phyloP scores from a whole-genome alignment of 2,888 invertebrate genomes.

The Hypsopygia costalis region DNA sequence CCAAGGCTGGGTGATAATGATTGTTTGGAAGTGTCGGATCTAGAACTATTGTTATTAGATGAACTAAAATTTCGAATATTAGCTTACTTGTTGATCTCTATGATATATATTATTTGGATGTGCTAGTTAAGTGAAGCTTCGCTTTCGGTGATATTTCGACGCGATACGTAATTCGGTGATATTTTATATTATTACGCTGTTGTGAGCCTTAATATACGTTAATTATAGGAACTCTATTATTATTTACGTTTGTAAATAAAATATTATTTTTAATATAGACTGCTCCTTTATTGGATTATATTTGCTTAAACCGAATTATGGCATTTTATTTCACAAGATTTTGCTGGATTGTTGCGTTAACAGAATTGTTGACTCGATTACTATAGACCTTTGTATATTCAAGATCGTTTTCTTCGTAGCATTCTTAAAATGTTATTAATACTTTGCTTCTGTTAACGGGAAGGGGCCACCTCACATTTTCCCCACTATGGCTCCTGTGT shows the following conservation, averaged over 20 bases:
- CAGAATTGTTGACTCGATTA: too few species aligned
- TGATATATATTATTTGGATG: slow-evolving; percentile 48
- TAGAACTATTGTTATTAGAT: slow-evolving; percentile 21
- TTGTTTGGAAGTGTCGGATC: too few species aligned
- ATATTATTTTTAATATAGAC: slow-evolving; percentile 42
- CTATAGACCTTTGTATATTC: too few species aligned
- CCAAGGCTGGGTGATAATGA: too few species aligned
- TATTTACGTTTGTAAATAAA: slow-evolving; percentile 46
- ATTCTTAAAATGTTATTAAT: too few species aligned
- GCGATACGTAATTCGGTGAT: slow-evolving; percentile 77
- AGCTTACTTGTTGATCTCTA: slow-evolving; percentile 65
- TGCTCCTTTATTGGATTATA: slow-evolving; percentile 53
- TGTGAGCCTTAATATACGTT: slow-evolving; percentile 59
- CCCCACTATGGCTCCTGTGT: too few species aligned
- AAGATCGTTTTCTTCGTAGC: too few species aligned
- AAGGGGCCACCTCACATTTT: too few species aligned
- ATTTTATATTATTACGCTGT: slow-evolving; percentile 53
- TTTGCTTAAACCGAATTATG: slow-evolving; percentile 37
- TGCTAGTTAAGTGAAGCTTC: slow-evolving; percentile 39
- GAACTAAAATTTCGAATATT: slow-evolving; percentile 28
- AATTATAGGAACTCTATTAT: slow-evolving; percentile 39
- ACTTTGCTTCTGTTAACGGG: too few species aligned
- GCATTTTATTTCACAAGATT: slow-evolving; percentile 19
- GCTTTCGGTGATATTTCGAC: slow-evolving; percentile 64
- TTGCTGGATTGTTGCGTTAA: too few species aligned